Evolutionary conservation across 2,888 invertebrate species (phyloP).

Genomic region (Heliconius hortense): DNA sequence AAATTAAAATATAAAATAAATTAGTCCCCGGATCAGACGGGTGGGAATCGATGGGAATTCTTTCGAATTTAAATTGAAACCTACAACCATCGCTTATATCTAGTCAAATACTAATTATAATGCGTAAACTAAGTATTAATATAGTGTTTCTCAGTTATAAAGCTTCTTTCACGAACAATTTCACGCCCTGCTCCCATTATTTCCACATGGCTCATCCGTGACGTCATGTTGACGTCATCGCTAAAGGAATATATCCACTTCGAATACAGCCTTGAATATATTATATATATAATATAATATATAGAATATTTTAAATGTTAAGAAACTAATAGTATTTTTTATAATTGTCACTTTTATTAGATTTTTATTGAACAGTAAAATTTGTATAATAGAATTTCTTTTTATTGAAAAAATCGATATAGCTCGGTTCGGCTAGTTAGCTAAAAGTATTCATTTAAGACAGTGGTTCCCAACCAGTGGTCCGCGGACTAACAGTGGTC

Average conservation of each 20-base stretch:
- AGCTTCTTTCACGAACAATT: slow-evolving; percentile 1
- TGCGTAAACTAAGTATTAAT: neutral
- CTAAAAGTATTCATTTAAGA: no score
- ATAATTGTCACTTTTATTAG: neutral
- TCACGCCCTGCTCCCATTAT: slow-evolving; percentile 13
- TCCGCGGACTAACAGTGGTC: no score
- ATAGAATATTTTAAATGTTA: neutral
- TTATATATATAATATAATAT: neutral
- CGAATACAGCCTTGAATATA: slow-evolving; percentile 14
- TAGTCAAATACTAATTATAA: neutral
- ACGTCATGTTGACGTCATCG: slow-evolving; percentile 29
- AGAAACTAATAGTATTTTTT: neutral
- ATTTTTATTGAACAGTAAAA: no score
- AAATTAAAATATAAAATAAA: neutral
- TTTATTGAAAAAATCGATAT: no score
- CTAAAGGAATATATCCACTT: slow-evolving; percentile 1
- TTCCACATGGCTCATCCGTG: slow-evolving; percentile 18
- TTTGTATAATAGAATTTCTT: no score
- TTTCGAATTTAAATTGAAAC: neutral
- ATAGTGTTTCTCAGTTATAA: slow-evolving; percentile 1
- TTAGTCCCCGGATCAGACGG: neutral
- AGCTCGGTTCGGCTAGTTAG: no score
- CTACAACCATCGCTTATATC: neutral
- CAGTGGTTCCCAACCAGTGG: no score
- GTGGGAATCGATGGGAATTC: no score